Percentiles rank a stretch among this genome's conserved stretches.
Evolutionary conservation across 2,113 vertebrate species (phyloP).

Genomic region (Emydocephalus ijimae): DNA sequence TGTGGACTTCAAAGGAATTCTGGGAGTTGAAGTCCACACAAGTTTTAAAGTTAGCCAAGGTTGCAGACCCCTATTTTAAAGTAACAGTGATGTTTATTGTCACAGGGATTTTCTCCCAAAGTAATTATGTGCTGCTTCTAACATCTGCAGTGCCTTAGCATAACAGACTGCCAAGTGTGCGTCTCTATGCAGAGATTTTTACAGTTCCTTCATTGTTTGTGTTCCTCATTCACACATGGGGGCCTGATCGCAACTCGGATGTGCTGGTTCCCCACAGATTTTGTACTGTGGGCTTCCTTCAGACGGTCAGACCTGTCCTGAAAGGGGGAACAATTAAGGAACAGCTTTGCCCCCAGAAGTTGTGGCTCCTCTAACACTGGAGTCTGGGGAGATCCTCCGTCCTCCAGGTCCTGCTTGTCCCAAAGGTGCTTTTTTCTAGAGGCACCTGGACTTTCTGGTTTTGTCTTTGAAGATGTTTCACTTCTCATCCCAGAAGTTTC

Average conservation of each 20-base stretch:
- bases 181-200: neutral
- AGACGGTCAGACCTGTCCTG: neutral
- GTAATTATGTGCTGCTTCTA: neutral
- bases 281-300: neutral
- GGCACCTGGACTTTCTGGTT: too few relatives aligned
- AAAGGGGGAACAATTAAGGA: neutral
- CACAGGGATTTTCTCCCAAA: neutral
- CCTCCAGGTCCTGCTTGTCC: too few relatives aligned
- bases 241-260: neutral
- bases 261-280: neutral
- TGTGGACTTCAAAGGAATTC: too few relatives aligned
- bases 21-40: too few relatives aligned
- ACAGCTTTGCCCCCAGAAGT: neutral
- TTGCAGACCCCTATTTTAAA: neutral
- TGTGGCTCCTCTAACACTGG: neutral
- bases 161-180: neutral
- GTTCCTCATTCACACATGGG: neutral
- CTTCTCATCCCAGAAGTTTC: too few relatives aligned
- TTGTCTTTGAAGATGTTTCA: too few relatives aligned
- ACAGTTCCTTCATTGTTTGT: neutral
- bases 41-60: too few relatives aligned
- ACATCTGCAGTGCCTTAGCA: neutral
- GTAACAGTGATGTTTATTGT: neutral
- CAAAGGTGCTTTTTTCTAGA: too few relatives aligned
- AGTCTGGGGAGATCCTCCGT: too few relatives aligned